Evolutionary conservation across 2,888 invertebrate species (phyloP).

Genomic region (Pedicia rivosa): DNA sequence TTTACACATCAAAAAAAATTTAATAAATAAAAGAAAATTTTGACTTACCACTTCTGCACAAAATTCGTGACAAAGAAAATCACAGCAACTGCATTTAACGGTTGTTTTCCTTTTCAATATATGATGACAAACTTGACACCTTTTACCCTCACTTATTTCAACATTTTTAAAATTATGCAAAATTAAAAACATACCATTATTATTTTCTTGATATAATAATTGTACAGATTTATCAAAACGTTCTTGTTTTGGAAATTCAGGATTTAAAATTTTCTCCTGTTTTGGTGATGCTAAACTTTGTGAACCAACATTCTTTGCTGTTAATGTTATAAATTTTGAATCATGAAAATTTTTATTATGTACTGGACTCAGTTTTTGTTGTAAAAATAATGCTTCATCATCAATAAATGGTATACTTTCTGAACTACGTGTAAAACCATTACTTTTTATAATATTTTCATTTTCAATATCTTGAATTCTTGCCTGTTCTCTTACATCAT

Average conservation of each 20-base stretch:
- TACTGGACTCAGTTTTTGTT: slow-evolving; percentile 4
- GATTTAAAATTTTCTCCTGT: background rate
- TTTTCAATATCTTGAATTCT: slow-evolving; percentile 4
- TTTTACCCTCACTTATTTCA: slow-evolving; percentile 1
- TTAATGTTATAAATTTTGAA: slow-evolving; percentile 5
- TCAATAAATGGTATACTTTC: slow-evolving; percentile 10
- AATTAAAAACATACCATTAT: slow-evolving; percentile 2
- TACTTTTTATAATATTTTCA: background rate
- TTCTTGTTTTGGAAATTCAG: slow-evolving; percentile 3
- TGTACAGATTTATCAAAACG: slow-evolving; percentile 10
- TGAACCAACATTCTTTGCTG: slow-evolving; percentile 5
- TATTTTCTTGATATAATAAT: slow-evolving; percentile 8
- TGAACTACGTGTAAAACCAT: slow-evolving; percentile 5
- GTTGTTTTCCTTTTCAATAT: background rate
- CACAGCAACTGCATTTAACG: too few species aligned
- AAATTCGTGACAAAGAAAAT: slow-evolving; percentile 1
- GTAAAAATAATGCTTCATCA: background rate
- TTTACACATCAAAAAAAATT: too few species aligned
- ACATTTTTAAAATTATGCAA: slow-evolving; percentile 7
- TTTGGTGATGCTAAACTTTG: background rate
- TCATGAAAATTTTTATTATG: slow-evolving; percentile 2
- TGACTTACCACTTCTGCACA: slow-evolving; percentile 3
- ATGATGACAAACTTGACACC: slow-evolving; percentile 9
- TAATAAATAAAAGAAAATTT: background rate
- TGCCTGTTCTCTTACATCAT: slow-evolving; percentile 2